Base-by-base conservation (phyloP, 2,888 invertebrate genomes). In the Eupithecia inturbata region DNA sequence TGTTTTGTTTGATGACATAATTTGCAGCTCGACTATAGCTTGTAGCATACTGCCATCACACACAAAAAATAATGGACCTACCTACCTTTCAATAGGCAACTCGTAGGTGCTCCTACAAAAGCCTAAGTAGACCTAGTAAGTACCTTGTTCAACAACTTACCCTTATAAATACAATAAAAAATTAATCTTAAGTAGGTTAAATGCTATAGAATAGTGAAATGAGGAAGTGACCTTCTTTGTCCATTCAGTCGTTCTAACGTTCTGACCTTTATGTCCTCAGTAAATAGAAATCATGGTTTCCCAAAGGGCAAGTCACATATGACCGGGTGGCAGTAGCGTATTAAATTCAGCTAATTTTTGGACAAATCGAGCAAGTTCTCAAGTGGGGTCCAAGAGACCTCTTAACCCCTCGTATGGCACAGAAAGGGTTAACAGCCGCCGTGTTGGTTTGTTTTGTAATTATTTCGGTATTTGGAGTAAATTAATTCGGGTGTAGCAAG, bases 321-420 rank as follows among this genome's bases (percentile, higher is more conserved):
- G 86, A 87, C 82, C 83, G 83, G 78, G 80, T 81, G 77, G 77
- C 82, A 82, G 75, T 82, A 82, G 81, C 83, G 84, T 86, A 88
- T 90, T 91, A 91, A 91, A 89, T 87, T 88, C 84, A 82, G 87
- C 87, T 89, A 89, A 91, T 90, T 87, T 83, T 79, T 83, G 84
- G 85, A 83, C 82, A 89, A 90, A 91, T 91, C 88, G 90, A 79
- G 78, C 82, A 88, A 90, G 86, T 89, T 89, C 82, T 80, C 82
- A 85, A 88, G 87, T 86, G 82, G 86, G 88, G 86, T 87, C 84
- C 81, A 82, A 83, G 84, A 82, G 85, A 82, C 82, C 83, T 85
- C 82, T 77, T 72, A 79, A 77, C 77, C 77, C 72, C 77, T 72
- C 81, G 84, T 85, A 83, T 83, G 79, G 83, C 80, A 78, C 73